These are phyloP conservation scores for Matsumyia berberina DNA, from an alignment of 2,888 invertebrate genomes.

Conservation along the genomic window DNA sequence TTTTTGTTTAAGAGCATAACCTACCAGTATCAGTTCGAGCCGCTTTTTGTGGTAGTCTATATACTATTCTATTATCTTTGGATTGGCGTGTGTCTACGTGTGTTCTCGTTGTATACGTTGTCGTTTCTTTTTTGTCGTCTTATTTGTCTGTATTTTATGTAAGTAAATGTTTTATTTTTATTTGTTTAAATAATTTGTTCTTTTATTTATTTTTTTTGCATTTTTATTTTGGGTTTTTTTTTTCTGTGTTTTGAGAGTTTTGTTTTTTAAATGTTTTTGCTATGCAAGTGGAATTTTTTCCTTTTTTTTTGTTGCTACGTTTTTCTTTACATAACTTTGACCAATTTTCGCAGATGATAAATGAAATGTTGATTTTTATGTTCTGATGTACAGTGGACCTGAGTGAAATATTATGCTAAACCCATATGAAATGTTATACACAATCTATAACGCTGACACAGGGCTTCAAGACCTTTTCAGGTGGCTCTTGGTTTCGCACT, in stretches of 20 bases:
- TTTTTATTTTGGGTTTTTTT: constrained; percentile 37
- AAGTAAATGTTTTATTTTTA: constrained; percentile 68
- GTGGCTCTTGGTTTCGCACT: too few relatives aligned
- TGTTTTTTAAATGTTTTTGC: constrained; percentile 44
- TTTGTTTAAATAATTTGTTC: constrained; percentile 51
- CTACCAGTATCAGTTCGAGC: constrained; percentile 37
- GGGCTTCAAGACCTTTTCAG: too few relatives aligned
- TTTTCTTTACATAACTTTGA: constrained; percentile 31
- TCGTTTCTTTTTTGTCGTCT: constrained; percentile 34
- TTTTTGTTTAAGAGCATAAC: constrained; percentile 8
- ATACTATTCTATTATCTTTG: constrained; percentile 17
- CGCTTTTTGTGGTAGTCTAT: constrained; percentile 65
- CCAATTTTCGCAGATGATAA: constrained; percentile 55
- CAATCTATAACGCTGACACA: too few relatives aligned
- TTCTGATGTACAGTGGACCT: too few relatives aligned
- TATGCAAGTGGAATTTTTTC: constrained; percentile 17
- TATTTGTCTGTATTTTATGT: constrained; percentile 70
- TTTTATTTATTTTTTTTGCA: constrained; percentile 26
- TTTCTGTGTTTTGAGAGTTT: constrained; percentile 44
- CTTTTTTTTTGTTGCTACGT: neutral
- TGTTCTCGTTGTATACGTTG: constrained; percentile 22
- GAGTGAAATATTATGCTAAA: too few relatives aligned
- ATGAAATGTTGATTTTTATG: too few relatives aligned
- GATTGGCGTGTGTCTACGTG: constrained; percentile 47
- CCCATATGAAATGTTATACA: too few relatives aligned